Percentiles rank a stretch among this genome's conserved stretches.
Conservation (phyloP, 30 jellyfish, hydroid and myxozoan genomes). For the Aurelia aurita region DNA sequence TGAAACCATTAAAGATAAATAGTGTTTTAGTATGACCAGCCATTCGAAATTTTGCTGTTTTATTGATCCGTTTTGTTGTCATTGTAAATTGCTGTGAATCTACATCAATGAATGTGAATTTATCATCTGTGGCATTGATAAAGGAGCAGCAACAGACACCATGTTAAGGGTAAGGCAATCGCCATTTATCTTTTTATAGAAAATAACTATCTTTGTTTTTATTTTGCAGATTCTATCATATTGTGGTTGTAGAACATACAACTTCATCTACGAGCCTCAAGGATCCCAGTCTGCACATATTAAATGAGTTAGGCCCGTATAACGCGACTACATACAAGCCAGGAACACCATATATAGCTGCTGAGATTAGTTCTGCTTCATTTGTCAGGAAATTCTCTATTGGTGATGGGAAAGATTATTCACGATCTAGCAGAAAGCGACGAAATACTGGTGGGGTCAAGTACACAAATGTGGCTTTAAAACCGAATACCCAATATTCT, state of each 20-base stretch:
- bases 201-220: neutral
- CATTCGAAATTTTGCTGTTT: no score
- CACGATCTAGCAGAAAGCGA: slow-evolving; percentile 13
- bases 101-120: no score
- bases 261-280: neutral
- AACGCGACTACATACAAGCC: slow-evolving; percentile 46
- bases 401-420: slow-evolving; percentile 85
- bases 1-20: no score
- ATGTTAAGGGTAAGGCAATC: no score
- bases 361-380: slow-evolving; percentile 39
- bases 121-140: no score
- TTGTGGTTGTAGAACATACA: slow-evolving; percentile 48
- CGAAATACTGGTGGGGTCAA: slow-evolving; percentile 35
- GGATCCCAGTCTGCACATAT: slow-evolving; percentile 23
- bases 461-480: slow-evolving; percentile 63
- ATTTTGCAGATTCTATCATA: slow-evolving; percentile 65
- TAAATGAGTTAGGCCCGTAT: slow-evolving; percentile 34
- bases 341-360: slow-evolving; percentile 81
- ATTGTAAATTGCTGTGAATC: no score
- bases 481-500: slow-evolving; percentile 56
- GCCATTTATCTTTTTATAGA: no score
- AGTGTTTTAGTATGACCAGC: no score
- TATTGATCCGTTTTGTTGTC: no score
- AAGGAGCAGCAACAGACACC: no score
- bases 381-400: slow-evolving; percentile 47